phyloP scores from a whole-genome alignment of 2,888 invertebrate genomes.

The Drosophila neoperkinsi region DNA sequence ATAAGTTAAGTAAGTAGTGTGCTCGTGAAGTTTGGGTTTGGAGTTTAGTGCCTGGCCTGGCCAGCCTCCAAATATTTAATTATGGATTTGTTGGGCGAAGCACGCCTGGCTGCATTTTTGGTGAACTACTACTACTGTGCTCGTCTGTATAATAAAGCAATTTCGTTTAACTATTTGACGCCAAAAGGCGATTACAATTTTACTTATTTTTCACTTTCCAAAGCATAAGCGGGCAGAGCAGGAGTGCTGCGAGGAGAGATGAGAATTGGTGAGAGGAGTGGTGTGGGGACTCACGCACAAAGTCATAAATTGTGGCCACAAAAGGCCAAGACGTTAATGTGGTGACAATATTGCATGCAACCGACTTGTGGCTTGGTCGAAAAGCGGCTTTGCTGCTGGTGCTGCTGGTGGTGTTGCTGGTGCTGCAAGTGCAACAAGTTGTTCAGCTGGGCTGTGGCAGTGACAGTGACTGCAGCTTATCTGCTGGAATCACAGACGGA shows the following conservation, averaged over 20 bases:
- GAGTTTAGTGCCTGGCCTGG: constrained; percentile 3
- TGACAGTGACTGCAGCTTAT: constrained; percentile 68
- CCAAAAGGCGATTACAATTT: constrained; percentile 80
- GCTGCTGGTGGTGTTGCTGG: constrained; percentile 22
- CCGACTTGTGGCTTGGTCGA: constrained; percentile 52
- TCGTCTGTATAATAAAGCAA: constrained; percentile 65
- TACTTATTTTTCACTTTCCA: constrained; percentile 80
- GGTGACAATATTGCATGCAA: constrained; percentile 81
- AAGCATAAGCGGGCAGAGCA: constrained; percentile 38
- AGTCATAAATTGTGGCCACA: constrained; percentile 78
- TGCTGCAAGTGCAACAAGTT: constrained; percentile 51
- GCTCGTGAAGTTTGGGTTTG: background rate
- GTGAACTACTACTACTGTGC: constrained; percentile 15
- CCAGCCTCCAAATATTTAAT: constrained; percentile 1
- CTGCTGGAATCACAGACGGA: constrained; percentile 63
- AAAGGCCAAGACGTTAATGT: constrained; percentile 80
- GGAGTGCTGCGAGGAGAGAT: background rate
- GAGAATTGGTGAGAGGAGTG: background rate
- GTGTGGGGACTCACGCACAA: constrained; percentile 52
- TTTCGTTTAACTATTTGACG: constrained; percentile 73
- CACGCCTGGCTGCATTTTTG: constrained; percentile 40
- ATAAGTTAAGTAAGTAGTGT: background rate
- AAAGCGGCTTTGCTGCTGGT: constrained; percentile 65
- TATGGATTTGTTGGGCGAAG: constrained; percentile 2
- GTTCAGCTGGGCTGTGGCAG: constrained; percentile 28